Percentiles rank a stretch among this genome's conserved stretches.
Evolutionary conservation across 2,113 vertebrate genomes (phyloP).

Genomic region (Asarcornis scutulata): DNA sequence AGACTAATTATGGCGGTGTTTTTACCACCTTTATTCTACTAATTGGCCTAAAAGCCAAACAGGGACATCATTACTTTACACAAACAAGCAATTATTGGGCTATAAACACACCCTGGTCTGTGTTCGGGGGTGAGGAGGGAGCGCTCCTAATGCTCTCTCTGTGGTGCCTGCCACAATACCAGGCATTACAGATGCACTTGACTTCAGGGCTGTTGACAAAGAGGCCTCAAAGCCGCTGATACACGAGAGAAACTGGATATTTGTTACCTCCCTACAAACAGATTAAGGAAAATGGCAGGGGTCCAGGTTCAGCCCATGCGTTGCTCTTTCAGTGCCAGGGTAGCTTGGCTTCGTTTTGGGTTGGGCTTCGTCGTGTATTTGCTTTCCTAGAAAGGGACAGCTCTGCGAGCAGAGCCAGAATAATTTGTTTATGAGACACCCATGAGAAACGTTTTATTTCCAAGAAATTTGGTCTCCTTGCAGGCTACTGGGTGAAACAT

Average conservation of each 20-base stretch:
- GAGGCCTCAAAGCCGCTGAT: slow-evolving; percentile 59
- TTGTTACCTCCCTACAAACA: slow-evolving; percentile 49
- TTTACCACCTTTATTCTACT: slow-evolving; percentile 75
- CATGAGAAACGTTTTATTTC: slow-evolving; percentile 24
- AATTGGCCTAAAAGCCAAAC: slow-evolving; percentile 76
- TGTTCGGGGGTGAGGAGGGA: slow-evolving; percentile 58
- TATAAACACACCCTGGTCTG: slow-evolving; percentile 70
- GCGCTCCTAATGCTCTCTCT: slow-evolving; percentile 49
- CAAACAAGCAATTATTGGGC: slow-evolving; percentile 75
- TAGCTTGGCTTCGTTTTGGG: neutral
- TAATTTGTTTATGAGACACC: neutral
- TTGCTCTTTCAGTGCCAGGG: neutral
- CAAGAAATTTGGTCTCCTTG: neutral
- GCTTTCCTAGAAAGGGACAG: slow-evolving; percentile 1
- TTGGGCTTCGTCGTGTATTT: neutral
- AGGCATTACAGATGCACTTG: slow-evolving; percentile 68
- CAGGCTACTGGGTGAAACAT: slow-evolving; percentile 17
- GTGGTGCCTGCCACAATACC: slow-evolving; percentile 57
- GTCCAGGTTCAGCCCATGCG: slow-evolving; percentile 46
- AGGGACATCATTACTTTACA: slow-evolving; percentile 74
- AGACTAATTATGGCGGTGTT: slow-evolving; percentile 70
- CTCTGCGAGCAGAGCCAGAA: neutral
- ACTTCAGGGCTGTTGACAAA: slow-evolving; percentile 66
- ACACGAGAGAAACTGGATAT: slow-evolving; percentile 33
- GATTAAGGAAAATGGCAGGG: slow-evolving; percentile 55